Evolutionary conservation across 2,888 invertebrate species (phyloP).

Genomic region (Catocala nupta): DNA sequence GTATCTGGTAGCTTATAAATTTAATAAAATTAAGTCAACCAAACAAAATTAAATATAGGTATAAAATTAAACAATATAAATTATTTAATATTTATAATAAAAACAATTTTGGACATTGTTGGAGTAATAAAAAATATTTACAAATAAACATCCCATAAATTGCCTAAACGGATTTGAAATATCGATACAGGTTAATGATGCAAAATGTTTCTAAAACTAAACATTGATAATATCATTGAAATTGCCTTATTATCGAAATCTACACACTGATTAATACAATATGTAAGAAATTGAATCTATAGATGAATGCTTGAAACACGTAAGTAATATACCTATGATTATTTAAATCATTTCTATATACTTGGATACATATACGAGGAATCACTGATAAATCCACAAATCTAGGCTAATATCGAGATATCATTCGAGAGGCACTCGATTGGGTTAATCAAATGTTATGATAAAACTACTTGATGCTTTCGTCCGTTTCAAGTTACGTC

Average conservation of each 20-base stretch:
- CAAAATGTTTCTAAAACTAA: constrained; percentile 33
- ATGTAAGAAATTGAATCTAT: constrained; percentile 17
- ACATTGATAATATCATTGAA: constrained; percentile 46
- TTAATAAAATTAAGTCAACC: constrained; percentile 8
- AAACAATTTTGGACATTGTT: constrained; percentile 42
- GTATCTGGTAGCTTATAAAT: constrained; percentile 19
- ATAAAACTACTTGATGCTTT: constrained; percentile 42
- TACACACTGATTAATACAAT: constrained; percentile 15
- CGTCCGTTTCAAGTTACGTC: constrained; percentile 12
- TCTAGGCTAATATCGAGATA: constrained; percentile 60
- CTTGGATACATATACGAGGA: constrained; percentile 34
- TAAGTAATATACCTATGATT: not conserved
- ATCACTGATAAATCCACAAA: constrained; percentile 57
- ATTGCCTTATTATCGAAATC: constrained; percentile 28
- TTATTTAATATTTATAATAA: constrained; percentile 39
- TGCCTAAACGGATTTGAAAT: constrained; percentile 32
- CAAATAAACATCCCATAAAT: constrained; percentile 21
- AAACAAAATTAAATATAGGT: constrained; percentile 13
- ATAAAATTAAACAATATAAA: constrained; percentile 38
- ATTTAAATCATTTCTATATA: constrained; percentile 21
- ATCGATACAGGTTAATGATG: constrained; percentile 24
- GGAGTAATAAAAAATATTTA: constrained; percentile 36
- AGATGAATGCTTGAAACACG: constrained; percentile 4
- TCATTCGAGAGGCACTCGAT: constrained; percentile 63
- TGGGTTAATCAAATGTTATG: constrained; percentile 56